These are phyloP conservation scores for Coluber constrictor DNA, from an alignment of 2,797 vertebrate genomes.

Conservation along the genomic window DNA sequence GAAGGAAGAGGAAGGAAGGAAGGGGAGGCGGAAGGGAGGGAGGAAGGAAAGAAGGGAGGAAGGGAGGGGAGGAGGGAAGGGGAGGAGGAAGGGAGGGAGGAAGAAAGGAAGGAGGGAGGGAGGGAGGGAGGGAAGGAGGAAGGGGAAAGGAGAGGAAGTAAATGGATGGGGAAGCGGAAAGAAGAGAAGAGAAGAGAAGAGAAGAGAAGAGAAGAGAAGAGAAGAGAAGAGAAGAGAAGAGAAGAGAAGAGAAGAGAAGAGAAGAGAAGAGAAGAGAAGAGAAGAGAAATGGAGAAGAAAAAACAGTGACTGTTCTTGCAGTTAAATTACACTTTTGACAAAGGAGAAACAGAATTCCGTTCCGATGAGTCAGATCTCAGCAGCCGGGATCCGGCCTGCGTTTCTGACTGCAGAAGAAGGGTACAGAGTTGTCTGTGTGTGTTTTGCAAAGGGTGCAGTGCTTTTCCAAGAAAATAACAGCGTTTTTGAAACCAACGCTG, in stretches of 20 bases:
- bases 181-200: no score
- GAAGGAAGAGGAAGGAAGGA: no score
- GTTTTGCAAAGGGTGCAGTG: slow-evolving; percentile 24
- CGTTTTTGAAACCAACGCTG: background rate
- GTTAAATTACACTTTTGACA: slow-evolving; percentile 56
- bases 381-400: slow-evolving; percentile 59
- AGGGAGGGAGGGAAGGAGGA: no score
- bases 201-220: no score
- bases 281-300: slow-evolving; percentile 31
- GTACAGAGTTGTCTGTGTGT: slow-evolving; percentile 4
- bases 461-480: slow-evolving; percentile 33
- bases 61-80: no score
- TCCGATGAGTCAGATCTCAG: slow-evolving; percentile 65
- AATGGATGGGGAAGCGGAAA: no score
- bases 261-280: background rate
- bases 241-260: slow-evolving; percentile 18
- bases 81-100: no score
- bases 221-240: background rate
- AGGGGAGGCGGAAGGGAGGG: no score
- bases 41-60: no score
- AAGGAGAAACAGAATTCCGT: slow-evolving; percentile 63
- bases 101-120: no score
- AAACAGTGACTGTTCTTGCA: slow-evolving; percentile 56
- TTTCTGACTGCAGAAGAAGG: slow-evolving; percentile 51
- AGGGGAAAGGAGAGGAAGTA: no score